phyloP scores from a whole-genome alignment of 2,797 vertebrate species.

The Takifugu rubripes region DNA sequence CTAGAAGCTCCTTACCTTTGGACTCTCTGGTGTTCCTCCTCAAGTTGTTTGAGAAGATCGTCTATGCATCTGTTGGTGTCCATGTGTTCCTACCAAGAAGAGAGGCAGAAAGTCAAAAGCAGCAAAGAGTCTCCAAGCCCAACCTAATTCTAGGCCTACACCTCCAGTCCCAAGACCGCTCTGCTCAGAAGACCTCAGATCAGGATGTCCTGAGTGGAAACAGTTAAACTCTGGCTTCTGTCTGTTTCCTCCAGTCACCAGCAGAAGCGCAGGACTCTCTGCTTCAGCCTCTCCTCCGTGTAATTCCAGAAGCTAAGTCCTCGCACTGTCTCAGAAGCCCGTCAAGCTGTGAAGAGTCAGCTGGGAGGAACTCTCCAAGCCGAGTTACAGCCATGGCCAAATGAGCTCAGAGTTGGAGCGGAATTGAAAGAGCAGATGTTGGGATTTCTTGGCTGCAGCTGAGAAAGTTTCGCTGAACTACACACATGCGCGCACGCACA shows the following conservation, averaged over 20 bases:
- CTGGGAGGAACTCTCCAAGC: conserved; percentile 57
- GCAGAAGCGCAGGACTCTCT: conserved; percentile 21
- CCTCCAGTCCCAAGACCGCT: too few species aligned
- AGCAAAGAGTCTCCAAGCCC: neutral
- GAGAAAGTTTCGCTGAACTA: too few species aligned
- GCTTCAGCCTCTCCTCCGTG: conserved; percentile 15
- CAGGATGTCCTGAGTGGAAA: conserved; percentile 3
- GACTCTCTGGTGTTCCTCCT: conserved; percentile 84
- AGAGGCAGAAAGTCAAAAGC: conserved; percentile 22
- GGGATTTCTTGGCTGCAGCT: too few species aligned
- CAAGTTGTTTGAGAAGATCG: conserved; percentile 84
- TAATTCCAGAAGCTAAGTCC: conserved; percentile 62
- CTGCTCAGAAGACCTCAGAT: neutral
- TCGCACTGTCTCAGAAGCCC: conserved; percentile 44
- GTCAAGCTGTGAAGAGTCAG: conserved; percentile 70
- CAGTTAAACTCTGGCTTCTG: conserved; percentile 4
- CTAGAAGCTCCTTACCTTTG: conserved; percentile 78
- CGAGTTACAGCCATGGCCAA: conserved; percentile 50
- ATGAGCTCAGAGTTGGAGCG: conserved; percentile 43
- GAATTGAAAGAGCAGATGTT: too few species aligned
- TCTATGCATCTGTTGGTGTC: conserved; percentile 87
- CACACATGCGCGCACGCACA: too few species aligned
- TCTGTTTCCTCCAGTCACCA: conserved; percentile 21
- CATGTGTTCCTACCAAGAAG: conserved; percentile 82
- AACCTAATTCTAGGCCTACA: neutral